Conservation (phyloP, 2,888 invertebrate genomes). For the Microplitis manilae region DNA sequence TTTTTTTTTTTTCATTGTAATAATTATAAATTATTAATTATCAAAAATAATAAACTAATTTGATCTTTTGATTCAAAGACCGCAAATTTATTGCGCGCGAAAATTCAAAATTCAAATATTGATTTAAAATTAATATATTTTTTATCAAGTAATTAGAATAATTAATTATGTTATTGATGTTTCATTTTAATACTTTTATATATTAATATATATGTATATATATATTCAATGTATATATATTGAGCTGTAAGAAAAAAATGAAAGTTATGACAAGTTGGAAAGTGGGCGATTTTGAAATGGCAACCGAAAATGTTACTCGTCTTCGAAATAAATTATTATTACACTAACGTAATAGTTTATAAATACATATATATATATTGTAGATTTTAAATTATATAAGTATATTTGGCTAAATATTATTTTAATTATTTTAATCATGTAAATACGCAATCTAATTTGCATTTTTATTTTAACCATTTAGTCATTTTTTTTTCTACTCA, state of each 20-base stretch:
- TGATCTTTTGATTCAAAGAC: too few species aligned
- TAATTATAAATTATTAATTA: neutral
- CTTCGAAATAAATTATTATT: conserved; percentile 11
- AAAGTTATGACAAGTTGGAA: conserved; percentile 37
- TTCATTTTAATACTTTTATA: neutral
- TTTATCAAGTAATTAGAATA: neutral
- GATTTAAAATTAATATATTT: neutral
- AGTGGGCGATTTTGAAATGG: conserved; percentile 41
- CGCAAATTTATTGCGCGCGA: neutral
- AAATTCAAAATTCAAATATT: neutral
- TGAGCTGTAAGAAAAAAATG: conserved; percentile 30
- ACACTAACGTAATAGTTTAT: conserved; percentile 12
- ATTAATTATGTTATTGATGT: neutral
- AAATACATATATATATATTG: neutral
- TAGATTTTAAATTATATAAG: neutral
- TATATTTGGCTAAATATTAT: neutral
- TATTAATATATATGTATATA: conserved; percentile 10
- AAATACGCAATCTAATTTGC: neutral
- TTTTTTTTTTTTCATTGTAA: too few species aligned
- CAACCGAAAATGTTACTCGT: conserved; percentile 27
- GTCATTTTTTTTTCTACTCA: neutral
- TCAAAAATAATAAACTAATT: too few species aligned
- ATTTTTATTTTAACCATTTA: conserved; percentile 3
- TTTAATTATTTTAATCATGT: neutral
- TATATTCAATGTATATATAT: conserved; percentile 8